A percentile compares a stretch with the other conserved stretches of the same genome.
Evolutionary conservation across 2,888 invertebrate genomes (phyloP).

Genomic region (Atethmia centrago): DNA sequence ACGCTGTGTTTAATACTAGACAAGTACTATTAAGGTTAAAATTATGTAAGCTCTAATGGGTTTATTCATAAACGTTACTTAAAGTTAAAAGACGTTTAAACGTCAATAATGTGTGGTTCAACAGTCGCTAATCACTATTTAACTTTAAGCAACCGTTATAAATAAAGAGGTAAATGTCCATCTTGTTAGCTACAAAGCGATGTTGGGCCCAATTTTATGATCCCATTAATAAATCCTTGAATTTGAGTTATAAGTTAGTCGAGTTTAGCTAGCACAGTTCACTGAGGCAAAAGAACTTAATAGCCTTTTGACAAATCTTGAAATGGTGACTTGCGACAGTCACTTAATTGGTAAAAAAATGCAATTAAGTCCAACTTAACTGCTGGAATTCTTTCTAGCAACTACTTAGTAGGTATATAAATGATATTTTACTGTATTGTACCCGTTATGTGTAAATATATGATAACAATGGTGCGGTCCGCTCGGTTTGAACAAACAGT

Average conservation of each 20-base stretch:
- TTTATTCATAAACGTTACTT: no score
- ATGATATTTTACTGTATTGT: slow-evolving; percentile 4
- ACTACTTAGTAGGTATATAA: not conserved
- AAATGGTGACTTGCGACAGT: not conserved
- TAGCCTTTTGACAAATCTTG: not conserved
- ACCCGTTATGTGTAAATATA: not conserved
- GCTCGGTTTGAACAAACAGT: slow-evolving; percentile 14
- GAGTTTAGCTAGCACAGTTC: not conserved
- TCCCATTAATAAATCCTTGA: not conserved
- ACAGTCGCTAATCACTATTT: no score
- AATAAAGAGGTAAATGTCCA: not conserved
- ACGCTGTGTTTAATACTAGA: not conserved
- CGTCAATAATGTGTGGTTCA: no score
- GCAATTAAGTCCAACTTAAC: not conserved
- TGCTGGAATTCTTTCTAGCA: not conserved
- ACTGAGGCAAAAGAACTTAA: not conserved
- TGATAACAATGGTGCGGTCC: not conserved
- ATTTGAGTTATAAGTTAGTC: not conserved
- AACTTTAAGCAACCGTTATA: no score
- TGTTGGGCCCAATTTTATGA: not conserved
- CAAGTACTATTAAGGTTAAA: no score
- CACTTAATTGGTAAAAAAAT: not conserved
- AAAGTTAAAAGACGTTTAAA: no score
- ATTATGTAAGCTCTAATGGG: no score
- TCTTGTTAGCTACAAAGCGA: not conserved